A percentile compares a stretch with the other conserved stretches of the same genome.
Conservation (phyloP, 2,888 invertebrate genomes). For the Calameuta pallipes region DNA sequence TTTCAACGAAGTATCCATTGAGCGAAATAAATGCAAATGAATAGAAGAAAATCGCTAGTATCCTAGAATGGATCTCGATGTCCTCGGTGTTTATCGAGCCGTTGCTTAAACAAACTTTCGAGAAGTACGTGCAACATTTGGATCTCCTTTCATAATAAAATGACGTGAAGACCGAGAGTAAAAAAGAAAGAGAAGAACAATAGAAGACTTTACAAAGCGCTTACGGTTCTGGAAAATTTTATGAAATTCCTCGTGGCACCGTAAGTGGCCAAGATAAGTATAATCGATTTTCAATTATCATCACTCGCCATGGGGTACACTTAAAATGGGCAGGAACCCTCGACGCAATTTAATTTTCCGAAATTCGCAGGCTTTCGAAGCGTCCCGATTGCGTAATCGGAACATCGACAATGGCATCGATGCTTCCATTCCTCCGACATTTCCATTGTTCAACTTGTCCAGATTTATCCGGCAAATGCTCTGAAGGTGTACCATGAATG, state of each 20-base stretch:
- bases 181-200: neutral
- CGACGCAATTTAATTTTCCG: neutral
- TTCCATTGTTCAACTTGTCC: neutral
- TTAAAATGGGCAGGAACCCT: neutral
- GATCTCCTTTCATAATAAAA: neutral
- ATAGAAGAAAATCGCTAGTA: neutral
- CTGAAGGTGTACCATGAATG: neutral
- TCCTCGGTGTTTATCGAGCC: neutral
- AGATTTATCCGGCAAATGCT: neutral
- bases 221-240: neutral
- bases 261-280: neutral
- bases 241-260: neutral
- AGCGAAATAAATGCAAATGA: neutral
- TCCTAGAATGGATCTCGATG: neutral
- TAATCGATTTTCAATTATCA: neutral
- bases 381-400: neutral
- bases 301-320: neutral
- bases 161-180: neutral
- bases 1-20: neutral
- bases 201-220: neutral
- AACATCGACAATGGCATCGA: neutral
- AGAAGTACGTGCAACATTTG: neutral
- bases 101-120: neutral
- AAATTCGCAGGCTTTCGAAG: neutral
- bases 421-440: neutral